Conservation (phyloP, 1,140 invertebrate genomes). For the Brachionus rubens region DNA sequence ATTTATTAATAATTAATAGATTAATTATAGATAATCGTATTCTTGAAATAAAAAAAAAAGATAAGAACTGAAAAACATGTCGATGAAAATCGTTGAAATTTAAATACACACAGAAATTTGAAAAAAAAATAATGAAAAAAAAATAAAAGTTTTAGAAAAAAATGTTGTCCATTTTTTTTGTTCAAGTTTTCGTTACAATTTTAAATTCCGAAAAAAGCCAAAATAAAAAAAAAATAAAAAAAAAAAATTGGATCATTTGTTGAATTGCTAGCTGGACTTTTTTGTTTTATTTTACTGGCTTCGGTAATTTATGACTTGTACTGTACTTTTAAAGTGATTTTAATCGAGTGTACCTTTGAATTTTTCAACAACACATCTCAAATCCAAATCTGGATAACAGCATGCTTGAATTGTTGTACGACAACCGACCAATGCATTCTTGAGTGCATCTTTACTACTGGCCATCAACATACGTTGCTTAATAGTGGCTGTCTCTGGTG, state of each 20-base stretch:
- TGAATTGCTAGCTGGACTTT: conserved; percentile 4
- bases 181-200: conserved; percentile 33
- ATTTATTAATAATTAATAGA: conserved; percentile 16
- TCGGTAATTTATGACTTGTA: background rate
- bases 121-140: conserved; percentile 17
- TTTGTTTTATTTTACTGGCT: background rate
- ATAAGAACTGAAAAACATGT: no score
- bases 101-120: conserved; percentile 11
- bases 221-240: background rate
- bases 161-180: conserved; percentile 3
- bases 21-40: conserved; percentile 22
- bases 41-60: background rate
- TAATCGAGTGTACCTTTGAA: conserved; percentile 44
- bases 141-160: conserved; percentile 30
- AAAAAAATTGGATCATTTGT: conserved; percentile 23
- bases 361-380: conserved; percentile 39
- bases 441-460: conserved; percentile 89
- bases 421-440: conserved; percentile 88
- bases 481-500: conserved; percentile 90
- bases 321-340: background rate
- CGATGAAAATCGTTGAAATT: conserved; percentile 23
- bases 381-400: conserved; percentile 56
- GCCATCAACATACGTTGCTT: conserved; percentile 99
- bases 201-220: conserved; percentile 33
- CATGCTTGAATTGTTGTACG: conserved; percentile 86